Base-by-base conservation (phyloP, 2,888 invertebrate species). In the Lasioglossum lativentre region DNA sequence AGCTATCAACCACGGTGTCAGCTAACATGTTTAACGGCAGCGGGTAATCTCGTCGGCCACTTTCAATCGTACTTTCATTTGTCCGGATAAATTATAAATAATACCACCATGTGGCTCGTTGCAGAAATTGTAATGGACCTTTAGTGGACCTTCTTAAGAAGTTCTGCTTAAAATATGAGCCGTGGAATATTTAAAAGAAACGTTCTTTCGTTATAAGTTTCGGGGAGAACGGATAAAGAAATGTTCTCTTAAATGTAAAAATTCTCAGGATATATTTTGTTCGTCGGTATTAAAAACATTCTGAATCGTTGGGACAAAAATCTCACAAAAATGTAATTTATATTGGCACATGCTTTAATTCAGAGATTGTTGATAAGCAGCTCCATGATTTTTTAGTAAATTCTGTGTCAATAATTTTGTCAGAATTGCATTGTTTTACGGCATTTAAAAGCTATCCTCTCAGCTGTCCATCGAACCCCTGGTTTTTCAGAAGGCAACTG, bases 401-500 rank as follows among this genome's bases (percentile, higher is more conserved):
- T 52, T 47, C 47, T 8, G 6, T 23, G 47, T 47, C 6, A 47
- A 47, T 8, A 0, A 23, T 47, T 52, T 52, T 3, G 10, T 10
- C 52, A 3, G 52, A 23, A 23, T 52, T 8, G 23, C 8, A 52
- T 30, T 59, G 27, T 59, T 59, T 27, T 6, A 59, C 34, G 27
- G 56, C 14, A 56, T 79, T 79, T 71, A 56, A 23, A 68, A n/a
- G 38, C n/a, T 47, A 66, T 45, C n/a, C 75, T 75, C 66, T 82
- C 86, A 87, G 82, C 86, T 87, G 85, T 56, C 82, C 68, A 77
- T 30, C 71, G 83, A 68, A 52, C 78, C 82, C 75, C 34, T 75
- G 45, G 14, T 82, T 76, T 79, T 82, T 70, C 52, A 75, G 66
- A 66, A 66, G 42, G 78, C 81, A 86, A 86, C 84, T 86, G 80